Evolutionary conservation across 2,888 invertebrate genomes (phyloP).

Genomic region (Eristalinus aeneus): DNA sequence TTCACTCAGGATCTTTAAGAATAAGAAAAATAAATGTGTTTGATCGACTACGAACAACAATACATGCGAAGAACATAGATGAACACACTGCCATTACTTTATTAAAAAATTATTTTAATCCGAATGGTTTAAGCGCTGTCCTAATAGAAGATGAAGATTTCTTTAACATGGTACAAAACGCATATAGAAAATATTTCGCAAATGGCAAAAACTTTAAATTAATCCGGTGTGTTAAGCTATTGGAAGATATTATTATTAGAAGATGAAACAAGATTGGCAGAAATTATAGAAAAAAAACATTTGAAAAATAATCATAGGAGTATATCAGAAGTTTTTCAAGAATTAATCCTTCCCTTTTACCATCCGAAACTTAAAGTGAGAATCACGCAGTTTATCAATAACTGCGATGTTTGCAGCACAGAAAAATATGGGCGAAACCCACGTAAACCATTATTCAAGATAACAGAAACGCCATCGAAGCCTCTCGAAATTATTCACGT

Average conservation of each 20-base stretch:
- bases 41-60: not conserved
- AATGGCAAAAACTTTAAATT: not conserved
- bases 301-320: not conserved
- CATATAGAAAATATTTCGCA: not conserved
- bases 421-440: conserved; percentile 17
- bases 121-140: not conserved
- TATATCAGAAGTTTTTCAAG: not conserved
- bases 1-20: too few relatives aligned
- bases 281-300: not conserved
- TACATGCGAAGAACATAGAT: not conserved
- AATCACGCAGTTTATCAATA: conserved; percentile 4
- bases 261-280: not conserved
- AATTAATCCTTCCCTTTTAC: not conserved
- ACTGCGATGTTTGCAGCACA: not conserved
- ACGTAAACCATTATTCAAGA: not conserved
- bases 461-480: conserved; percentile 12
- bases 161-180: too few relatives aligned
- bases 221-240: not conserved
- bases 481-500: too few relatives aligned
- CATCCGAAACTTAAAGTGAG: not conserved
- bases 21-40: not conserved
- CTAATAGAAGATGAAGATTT: not conserved
- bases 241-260: not conserved
- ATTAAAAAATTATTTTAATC: not conserved
- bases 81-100: not conserved